A percentile compares a stretch with the other conserved stretches of the same genome.
phyloP scores from a whole-genome alignment of 2,888 invertebrate genomes.

The Metopia argyrocephala region DNA sequence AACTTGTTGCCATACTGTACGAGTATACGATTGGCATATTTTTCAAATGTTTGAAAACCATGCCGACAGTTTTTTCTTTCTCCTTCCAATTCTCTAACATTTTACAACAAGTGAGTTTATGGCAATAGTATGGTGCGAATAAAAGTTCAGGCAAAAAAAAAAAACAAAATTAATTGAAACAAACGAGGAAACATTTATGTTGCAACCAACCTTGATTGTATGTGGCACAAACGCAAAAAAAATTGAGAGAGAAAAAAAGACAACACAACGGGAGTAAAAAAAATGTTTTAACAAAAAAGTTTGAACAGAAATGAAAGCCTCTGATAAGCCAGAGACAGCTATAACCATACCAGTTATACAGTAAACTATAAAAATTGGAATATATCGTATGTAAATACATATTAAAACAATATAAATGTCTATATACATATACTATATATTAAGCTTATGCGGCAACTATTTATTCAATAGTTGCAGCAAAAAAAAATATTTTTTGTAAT shows the following conservation, averaged over 20 bases:
- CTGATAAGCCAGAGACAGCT: neutral
- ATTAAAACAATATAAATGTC: too few relatives aligned
- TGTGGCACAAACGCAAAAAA: conserved; percentile 16
- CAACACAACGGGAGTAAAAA: too few relatives aligned
- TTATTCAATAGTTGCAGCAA: too few relatives aligned
- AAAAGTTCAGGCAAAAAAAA: conserved; percentile 20
- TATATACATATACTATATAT: too few relatives aligned
- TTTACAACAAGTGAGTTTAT: conserved; percentile 49
- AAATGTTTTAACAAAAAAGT: conserved; percentile 50
- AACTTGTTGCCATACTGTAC: conserved; percentile 46
- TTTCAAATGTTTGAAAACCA: conserved; percentile 3
- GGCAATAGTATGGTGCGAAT: conserved; percentile 47
- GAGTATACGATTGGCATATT: neutral
- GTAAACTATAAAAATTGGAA: too few relatives aligned
- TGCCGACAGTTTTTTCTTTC: neutral
- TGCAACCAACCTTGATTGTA: conserved; percentile 34
- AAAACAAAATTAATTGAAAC: conserved; percentile 8
- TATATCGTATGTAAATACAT: too few relatives aligned
- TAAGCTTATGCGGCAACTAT: too few relatives aligned
- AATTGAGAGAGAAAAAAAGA: conserved; percentile 10
- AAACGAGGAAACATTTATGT: conserved; percentile 5
- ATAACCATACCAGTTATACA: too few relatives aligned
- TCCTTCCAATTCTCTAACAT: conserved; percentile 8
- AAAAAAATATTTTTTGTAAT: too few relatives aligned
- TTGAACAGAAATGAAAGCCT: conserved; percentile 43